A percentile compares a stretch with the other conserved stretches of the same genome.
These are phyloP conservation scores for Haliclona indistincta DNA, from an alignment of 37 sponge, comb jelly and placozoan species.

Conservation along the genomic window DNA sequence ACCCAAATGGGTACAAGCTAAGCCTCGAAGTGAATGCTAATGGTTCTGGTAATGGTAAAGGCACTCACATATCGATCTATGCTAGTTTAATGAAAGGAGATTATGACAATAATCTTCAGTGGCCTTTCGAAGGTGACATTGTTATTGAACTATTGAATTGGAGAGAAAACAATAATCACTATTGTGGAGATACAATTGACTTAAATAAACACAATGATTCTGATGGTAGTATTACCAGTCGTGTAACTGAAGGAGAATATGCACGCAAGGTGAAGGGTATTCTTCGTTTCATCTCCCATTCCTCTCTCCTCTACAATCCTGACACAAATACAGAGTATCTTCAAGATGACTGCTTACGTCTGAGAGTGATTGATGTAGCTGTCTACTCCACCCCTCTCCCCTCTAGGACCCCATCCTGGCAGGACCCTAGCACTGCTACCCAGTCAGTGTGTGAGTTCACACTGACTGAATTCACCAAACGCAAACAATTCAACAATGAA, in stretches of 20 bases:
- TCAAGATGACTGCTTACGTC: not conserved
- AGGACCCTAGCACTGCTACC: not conserved
- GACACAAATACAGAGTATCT: slow-evolving; percentile 5
- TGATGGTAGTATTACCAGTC: not conserved
- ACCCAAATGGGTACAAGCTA: slow-evolving; percentile 36
- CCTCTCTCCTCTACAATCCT: not conserved
- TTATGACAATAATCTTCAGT: slow-evolving; percentile 26
- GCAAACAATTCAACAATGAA: not conserved
- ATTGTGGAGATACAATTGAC: slow-evolving; percentile 1
- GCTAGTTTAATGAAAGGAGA: slow-evolving; percentile 28
- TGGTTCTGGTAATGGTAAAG: slow-evolving; percentile 28
- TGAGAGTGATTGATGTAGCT: not conserved
- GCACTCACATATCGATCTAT: slow-evolving; percentile 13
- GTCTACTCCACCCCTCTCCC: not conserved
- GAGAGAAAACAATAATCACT: not conserved
- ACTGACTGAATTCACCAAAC: not conserved
- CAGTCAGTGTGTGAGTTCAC: not conserved
- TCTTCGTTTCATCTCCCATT: not conserved
- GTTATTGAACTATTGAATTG: slow-evolving; percentile 1
- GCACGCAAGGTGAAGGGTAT: not conserved
- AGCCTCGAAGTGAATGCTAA: slow-evolving; percentile 22
- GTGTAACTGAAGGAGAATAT: not conserved
- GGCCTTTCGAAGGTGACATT: not conserved
- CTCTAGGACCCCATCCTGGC: not conserved
- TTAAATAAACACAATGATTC: too few species aligned